Conservation (phyloP, 2,113 vertebrate genomes). For the Tauraco erythrolophus region DNA sequence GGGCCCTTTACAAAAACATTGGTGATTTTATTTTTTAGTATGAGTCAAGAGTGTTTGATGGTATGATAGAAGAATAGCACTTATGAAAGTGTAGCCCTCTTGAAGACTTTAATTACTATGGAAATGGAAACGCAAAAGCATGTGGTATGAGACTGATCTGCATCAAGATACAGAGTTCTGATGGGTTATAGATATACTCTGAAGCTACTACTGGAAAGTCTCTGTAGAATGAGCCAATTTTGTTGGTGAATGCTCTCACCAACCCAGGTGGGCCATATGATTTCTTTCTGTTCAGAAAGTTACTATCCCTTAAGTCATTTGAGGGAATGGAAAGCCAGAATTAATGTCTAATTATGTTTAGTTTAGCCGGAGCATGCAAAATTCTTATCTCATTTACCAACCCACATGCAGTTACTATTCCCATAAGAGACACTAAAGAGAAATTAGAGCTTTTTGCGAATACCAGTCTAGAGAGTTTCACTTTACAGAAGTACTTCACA, state of each 20-base stretch:
- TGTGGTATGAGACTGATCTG: neutral
- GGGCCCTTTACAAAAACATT: neutral
- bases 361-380: conserved; percentile 49
- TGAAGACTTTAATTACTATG: neutral
- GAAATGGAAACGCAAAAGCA: neutral
- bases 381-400: conserved; percentile 72
- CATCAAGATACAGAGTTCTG: neutral
- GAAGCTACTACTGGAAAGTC: neutral
- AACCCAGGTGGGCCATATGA: conserved; percentile 38
- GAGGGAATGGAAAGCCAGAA: conserved; percentile 58
- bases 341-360: conserved; percentile 62
- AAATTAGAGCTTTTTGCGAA: conserved; percentile 67
- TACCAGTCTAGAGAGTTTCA: conserved; percentile 61
- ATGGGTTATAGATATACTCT: neutral
- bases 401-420: conserved; percentile 53
- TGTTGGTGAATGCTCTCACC: conserved; percentile 15
- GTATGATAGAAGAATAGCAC: neutral
- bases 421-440: conserved; percentile 69
- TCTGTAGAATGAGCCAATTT: neutral
- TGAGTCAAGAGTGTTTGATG: neutral
- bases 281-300: conserved; percentile 37
- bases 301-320: conserved; percentile 54
- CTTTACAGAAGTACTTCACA: conserved; percentile 64
- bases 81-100: neutral
- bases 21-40: neutral